Conservation (phyloP, 1,140 invertebrate genomes). For the Diplogasteroides magnus region DNA sequence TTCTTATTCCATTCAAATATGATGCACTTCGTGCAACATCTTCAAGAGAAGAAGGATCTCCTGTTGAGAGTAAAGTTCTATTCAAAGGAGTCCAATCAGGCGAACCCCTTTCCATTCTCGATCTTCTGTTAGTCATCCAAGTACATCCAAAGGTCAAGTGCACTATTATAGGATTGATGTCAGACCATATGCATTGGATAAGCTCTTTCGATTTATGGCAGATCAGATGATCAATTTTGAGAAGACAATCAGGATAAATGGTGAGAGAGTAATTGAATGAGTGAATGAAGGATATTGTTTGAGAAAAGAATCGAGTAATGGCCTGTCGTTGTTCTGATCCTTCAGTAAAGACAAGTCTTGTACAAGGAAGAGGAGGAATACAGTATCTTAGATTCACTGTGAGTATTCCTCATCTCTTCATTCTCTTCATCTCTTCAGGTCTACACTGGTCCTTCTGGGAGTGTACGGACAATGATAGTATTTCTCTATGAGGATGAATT, state of each 20-base stretch:
- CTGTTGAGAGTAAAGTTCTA: background rate
- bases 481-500: background rate
- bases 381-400: background rate
- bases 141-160: too few relatives aligned
- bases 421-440: background rate
- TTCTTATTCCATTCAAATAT: background rate
- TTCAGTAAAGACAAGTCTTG: background rate
- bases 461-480: background rate
- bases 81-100: background rate
- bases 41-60: background rate
- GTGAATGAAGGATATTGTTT: background rate
- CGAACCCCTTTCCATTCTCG: background rate
- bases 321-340: background rate
- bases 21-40: background rate
- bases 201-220: background rate
- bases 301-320: background rate
- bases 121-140: too few relatives aligned
- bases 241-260: background rate
- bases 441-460: background rate
- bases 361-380: background rate
- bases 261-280: background rate
- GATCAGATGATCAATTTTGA: background rate
- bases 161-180: background rate
- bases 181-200: background rate
- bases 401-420: background rate